Evolutionary conservation across 2,797 vertebrate genomes (phyloP), one percentile per base, ranked within the genome.

Genomic region (Delichon dasypus): DNA sequence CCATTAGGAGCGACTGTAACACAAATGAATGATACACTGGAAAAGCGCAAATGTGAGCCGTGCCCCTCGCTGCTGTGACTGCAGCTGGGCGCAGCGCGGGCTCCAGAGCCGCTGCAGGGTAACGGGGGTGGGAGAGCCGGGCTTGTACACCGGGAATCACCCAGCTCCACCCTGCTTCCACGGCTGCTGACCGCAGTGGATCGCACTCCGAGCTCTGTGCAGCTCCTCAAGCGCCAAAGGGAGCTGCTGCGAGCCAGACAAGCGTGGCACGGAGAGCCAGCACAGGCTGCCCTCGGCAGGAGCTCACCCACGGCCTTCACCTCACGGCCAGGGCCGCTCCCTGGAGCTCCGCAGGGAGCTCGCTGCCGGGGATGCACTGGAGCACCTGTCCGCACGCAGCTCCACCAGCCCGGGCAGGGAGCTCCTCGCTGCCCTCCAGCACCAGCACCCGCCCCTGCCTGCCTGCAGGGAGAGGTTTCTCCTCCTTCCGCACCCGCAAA

Each of bases 281-380:
- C 38, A 13, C 2, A 8, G 27, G 0, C 48, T 25, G 80, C 62
- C 89, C 48, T 19, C 45, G 15, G 53, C 67, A 17, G 17, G 0
- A 38, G 51, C 53, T 57, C 88, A 9, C 58, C 75, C 1, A 3
- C 60, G 40, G 83, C 74, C 74, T 16, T 57, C 60, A 3, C 8
- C 64, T 15, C 9, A 10, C 0, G 0, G 1, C 36, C 36, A 38
- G 21, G 9, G 42, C 57, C 22, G 71, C 45, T 47, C 3, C 10
- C 36, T 10, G 3, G 16, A 32, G 51, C 4, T 11, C 48, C 23
- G 66, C 53, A 20, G 44, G 66, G 38, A 71, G 85, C 78, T 42
- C 1, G 0, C 12, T 4, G 17, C 42, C 42, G 16, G 42, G 42
- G 42, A 44, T 44, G 42, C 38, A 14, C 10, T 18, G 70, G 53